Evolutionary conservation across 2,113 vertebrate genomes (phyloP).

Genomic region (Epinephelus fuscoguttatus): DNA sequence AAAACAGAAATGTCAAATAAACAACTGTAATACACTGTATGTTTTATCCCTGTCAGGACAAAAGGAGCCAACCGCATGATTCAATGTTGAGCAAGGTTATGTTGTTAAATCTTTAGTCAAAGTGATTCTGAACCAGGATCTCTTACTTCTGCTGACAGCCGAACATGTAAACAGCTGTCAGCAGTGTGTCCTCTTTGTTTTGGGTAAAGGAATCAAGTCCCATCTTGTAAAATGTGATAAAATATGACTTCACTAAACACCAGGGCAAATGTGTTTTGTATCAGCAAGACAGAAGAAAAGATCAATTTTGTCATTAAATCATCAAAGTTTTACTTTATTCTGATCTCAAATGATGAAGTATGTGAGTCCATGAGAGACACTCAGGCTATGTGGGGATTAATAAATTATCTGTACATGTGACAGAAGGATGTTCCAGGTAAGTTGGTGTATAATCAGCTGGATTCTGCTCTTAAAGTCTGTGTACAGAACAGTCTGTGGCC

Average conservation of each 20-base stretch:
- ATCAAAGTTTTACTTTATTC: background rate
- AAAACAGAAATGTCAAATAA: too few species aligned
- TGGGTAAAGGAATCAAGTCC: background rate
- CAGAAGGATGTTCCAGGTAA: background rate
- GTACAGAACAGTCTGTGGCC: background rate
- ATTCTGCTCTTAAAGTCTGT: background rate
- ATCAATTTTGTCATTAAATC: background rate
- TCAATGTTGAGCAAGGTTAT: background rate
- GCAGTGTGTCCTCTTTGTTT: background rate
- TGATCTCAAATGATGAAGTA: background rate
- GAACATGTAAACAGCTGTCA: background rate
- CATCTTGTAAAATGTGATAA: background rate
- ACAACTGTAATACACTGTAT: too few species aligned
- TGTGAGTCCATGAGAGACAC: background rate
- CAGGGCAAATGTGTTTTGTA: background rate
- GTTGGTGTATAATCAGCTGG: slow-evolving; percentile 5
- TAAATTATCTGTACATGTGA: background rate
- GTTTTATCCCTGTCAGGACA: too few species aligned
- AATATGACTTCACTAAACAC: background rate
- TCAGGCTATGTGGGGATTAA: background rate
- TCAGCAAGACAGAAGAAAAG: background rate
- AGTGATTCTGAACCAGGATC: background rate
- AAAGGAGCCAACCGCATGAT: too few species aligned
- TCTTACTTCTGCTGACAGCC: too few species aligned
- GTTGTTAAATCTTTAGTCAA: background rate